phyloP scores from a whole-genome alignment of 2,113 vertebrate species.

The Chionodraco myersi region DNA sequence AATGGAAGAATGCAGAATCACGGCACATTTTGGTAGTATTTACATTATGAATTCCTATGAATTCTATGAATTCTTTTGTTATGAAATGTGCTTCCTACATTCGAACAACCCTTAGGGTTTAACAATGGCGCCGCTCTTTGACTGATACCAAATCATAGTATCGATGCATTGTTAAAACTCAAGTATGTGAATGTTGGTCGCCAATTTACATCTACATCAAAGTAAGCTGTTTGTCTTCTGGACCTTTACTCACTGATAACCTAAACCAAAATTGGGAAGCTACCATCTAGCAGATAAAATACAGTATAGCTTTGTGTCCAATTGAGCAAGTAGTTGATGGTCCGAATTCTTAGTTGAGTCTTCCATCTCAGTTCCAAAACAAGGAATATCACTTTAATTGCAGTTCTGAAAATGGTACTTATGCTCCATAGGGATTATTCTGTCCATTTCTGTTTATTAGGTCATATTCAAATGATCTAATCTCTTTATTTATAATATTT shows the following conservation, averaged over 20 bases:
- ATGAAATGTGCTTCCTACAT: neutral
- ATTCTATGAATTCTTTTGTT: neutral
- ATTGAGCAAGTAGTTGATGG: constrained; percentile 27
- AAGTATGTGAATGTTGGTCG: neutral
- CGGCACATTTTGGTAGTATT: neutral
- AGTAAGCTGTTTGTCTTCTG: neutral
- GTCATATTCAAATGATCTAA: constrained; percentile 11
- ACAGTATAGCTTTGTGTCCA: neutral
- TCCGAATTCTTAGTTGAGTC: constrained; percentile 3
- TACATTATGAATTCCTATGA: neutral
- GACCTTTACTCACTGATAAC: neutral
- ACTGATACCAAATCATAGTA: neutral
- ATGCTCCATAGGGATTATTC: neutral
- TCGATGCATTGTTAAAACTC: neutral
- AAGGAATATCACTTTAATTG: neutral
- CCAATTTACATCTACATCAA: neutral
- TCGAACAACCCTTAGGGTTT: neutral
- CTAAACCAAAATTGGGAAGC: constrained; percentile 1
- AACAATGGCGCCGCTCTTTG: neutral
- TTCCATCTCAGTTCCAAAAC: neutral
- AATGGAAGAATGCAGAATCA: neutral
- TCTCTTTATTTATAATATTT: constrained; percentile 47
- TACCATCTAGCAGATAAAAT: constrained; percentile 22
- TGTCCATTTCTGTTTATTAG: constrained; percentile 20
- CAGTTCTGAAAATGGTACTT: neutral